These are phyloP conservation scores for Parnassius apollo DNA, from an alignment of 2,888 invertebrate species.

Conservation along the genomic window DNA sequence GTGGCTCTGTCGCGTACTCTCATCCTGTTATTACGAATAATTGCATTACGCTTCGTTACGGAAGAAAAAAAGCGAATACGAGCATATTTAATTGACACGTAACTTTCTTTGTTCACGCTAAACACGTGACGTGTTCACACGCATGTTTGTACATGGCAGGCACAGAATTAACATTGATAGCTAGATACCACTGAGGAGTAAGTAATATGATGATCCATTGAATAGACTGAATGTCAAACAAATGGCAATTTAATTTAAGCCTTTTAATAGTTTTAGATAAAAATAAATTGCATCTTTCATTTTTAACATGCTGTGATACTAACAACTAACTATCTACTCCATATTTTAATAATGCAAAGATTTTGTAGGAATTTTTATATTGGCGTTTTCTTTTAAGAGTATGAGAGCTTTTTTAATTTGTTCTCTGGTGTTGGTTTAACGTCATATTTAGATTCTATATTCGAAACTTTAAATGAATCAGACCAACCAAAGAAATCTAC, in stretches of 20 bases:
- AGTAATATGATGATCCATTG: background rate
- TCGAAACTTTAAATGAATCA: too few species aligned
- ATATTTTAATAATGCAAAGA: too few species aligned
- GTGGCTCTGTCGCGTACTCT: constrained; percentile 66
- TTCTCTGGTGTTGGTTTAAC: too few species aligned
- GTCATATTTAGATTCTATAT: too few species aligned
- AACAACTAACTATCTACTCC: too few species aligned
- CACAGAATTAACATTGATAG: constrained; percentile 14
- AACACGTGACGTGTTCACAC: constrained; percentile 70
- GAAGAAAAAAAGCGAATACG: constrained; percentile 63
- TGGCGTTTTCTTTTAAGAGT: too few species aligned
- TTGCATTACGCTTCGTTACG: constrained; percentile 80
- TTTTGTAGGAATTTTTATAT: too few species aligned
- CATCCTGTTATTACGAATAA: constrained; percentile 80
- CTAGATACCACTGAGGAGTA: background rate
- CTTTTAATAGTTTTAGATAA: too few species aligned
- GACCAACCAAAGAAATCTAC: too few species aligned
- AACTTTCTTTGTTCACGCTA: constrained; percentile 72
- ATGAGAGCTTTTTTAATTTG: too few species aligned
- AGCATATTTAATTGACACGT: constrained; percentile 76
- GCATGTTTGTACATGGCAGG: constrained; percentile 10
- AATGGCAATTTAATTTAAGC: constrained; percentile 5
- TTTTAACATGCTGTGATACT: too few species aligned
- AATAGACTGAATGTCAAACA: background rate
- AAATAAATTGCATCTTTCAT: too few species aligned